phyloP scores from a whole-genome alignment of 2,797 vertebrate genomes.

The Oophaga sylvatica region DNA sequence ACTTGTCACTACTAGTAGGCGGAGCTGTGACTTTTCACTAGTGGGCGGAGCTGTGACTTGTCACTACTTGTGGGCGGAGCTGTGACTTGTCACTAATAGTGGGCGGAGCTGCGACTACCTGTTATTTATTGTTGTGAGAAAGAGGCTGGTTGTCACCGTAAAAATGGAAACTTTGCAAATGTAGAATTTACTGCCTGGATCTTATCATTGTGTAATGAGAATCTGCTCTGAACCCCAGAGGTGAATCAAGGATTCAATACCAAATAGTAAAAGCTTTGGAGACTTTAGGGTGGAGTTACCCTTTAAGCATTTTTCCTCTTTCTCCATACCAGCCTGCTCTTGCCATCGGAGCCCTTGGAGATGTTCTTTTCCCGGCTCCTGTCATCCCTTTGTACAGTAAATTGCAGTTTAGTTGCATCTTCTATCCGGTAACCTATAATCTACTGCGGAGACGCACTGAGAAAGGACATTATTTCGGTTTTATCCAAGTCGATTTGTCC shows the following conservation, averaged over 20 bases:
- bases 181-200: not conserved
- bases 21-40: too few relatives aligned
- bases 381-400: not conserved
- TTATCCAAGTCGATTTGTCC: slow-evolving; percentile 12
- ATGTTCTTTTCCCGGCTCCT: not conserved
- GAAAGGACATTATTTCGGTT: slow-evolving; percentile 18
- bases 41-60: too few relatives aligned
- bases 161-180: too few relatives aligned
- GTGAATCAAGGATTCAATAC: not conserved
- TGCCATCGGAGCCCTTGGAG: not conserved
- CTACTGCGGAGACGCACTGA: not conserved
- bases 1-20: too few relatives aligned
- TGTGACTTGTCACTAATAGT: too few relatives aligned
- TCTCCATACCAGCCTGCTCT: not conserved
- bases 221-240: not conserved
- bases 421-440: slow-evolving; percentile 38
- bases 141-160: too few relatives aligned
- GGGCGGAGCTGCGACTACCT: too few relatives aligned
- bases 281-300: not conserved
- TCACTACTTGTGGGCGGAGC: too few relatives aligned
- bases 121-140: too few relatives aligned
- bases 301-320: not conserved
- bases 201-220: not conserved
- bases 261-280: not conserved
- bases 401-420: slow-evolving; percentile 7